Evolutionary conservation across 2,113 vertebrate species (phyloP), one percentile per base, ranked within the genome.

Genomic region (Apaloderma vittatum): DNA sequence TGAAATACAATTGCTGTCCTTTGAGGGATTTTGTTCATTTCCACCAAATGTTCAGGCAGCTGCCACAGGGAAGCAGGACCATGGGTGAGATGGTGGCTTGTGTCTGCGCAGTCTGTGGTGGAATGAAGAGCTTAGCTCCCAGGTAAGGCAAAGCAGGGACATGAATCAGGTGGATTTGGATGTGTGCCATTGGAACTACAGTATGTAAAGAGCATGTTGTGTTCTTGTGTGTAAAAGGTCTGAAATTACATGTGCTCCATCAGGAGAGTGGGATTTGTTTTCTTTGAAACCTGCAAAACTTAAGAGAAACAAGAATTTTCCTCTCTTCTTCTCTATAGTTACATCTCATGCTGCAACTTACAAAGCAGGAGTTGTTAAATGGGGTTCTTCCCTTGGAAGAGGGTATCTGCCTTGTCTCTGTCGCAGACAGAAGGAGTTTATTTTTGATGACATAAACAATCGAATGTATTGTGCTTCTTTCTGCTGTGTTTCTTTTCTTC

Each of bases 161-260:
- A 13, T 0, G 0, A 40, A 23, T 57, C 1, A 0, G 0, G n/a
- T 48, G 48, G 72, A 29, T 23, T n/a, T 45, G 24, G 13, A 55
- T 76, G 21, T 76, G 3, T 65, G 78, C 15, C 13, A 9, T 73
- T 94, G 7, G 5, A 68, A 21, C 45, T 46, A 4, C 16, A 40
- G 2, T 8, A 6, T 36, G 12, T 49, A 45, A 68, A 49, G 59
- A 63, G 16, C 32, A 40, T 54, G 18, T 30, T 77, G 19, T 88
- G 29, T 23, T 55, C 55, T 54, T 40, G 14, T 46, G 45, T 76
- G 9, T 76, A 51, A 76, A 72, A 80, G n/a, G 37, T 79, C 45
- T 87, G 48, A 43, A 84, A 68, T 32, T 27, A 61, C 32, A 36
- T 14, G 7, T 57, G 14, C 19, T 88, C 30, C 14, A 8, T 77